A percentile compares a stretch with the other conserved stretches of the same genome.
Conservation (phyloP, 2,113 vertebrate genomes). For the Pedetes capensis region DNA sequence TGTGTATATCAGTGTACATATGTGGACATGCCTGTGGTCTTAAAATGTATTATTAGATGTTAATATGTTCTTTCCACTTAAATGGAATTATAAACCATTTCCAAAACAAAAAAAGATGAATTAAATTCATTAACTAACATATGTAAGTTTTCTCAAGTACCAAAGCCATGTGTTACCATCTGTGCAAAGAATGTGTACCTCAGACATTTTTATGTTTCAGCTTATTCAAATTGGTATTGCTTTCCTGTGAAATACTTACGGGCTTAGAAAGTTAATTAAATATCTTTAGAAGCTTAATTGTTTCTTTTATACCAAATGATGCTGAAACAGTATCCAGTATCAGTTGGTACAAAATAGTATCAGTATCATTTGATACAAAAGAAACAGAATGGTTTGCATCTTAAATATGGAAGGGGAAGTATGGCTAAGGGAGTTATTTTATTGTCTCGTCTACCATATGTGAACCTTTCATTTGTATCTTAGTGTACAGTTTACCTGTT, state of each 20-base stretch:
- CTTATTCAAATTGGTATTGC: neutral
- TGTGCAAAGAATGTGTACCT: neutral
- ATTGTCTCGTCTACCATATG: neutral
- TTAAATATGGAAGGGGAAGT: neutral
- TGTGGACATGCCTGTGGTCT: neutral
- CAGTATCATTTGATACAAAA: too few species aligned
- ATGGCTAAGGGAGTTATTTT: neutral
- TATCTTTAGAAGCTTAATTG: neutral
- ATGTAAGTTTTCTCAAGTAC: neutral
- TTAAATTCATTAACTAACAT: conserved; percentile 7
- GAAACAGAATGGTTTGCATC: neutral
- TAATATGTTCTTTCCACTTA: conserved; percentile 18
- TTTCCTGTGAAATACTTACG: conserved; percentile 36
- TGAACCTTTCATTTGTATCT: neutral
- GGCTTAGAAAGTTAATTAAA: conserved; percentile 9
- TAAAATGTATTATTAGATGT: conserved; percentile 4
- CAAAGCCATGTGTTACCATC: neutral
- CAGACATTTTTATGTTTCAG: neutral
- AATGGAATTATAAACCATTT: neutral
- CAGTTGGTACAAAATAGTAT: too few species aligned
- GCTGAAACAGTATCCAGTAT: too few species aligned
- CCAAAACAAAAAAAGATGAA: neutral
- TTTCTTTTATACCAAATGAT: conserved; percentile 24
- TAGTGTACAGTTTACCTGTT: neutral
- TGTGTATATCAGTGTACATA: neutral